These are phyloP conservation scores for Cladopsammia gracilis DNA, from an alignment of 64 coral and sea anemone genomes.

Conservation along the genomic window DNA sequence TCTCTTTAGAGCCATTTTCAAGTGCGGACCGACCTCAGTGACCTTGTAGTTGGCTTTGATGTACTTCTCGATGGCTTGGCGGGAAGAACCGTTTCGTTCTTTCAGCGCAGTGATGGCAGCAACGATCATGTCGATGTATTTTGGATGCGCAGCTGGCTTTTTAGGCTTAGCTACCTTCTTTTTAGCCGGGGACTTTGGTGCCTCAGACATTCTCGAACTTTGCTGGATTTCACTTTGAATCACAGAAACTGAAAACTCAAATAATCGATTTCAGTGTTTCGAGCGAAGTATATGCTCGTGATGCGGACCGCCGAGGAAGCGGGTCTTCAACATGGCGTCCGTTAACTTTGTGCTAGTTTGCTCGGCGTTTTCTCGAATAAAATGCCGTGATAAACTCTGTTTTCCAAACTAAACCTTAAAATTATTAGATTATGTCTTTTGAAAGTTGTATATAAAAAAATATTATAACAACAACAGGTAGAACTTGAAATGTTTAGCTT, in stretches of 20 bases:
- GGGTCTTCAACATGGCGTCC: not conserved
- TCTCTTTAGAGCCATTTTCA: constrained; percentile 19
- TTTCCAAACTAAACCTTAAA: not conserved
- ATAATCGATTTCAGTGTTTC: not conserved
- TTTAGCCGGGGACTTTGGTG: not conserved
- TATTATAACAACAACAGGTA: not conserved
- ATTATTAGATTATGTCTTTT: not conserved
- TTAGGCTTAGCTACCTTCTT: not conserved
- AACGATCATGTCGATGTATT: constrained; percentile 26
- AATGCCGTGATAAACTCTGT: not conserved
- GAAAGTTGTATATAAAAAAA: not conserved
- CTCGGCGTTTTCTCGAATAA: not conserved
- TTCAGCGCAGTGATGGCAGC: constrained; percentile 27
- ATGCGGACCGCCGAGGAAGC: constrained; percentile 8
- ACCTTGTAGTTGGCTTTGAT: constrained; percentile 46
- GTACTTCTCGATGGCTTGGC: constrained; percentile 55
- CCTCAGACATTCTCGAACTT: not conserved
- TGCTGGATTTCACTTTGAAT: not conserved
- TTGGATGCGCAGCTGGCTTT: constrained; percentile 16
- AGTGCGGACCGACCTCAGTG: not conserved
- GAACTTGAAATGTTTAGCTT: not conserved
- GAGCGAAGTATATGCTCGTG: not conserved
- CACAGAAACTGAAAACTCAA: not conserved
- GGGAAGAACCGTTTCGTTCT: constrained; percentile 37
- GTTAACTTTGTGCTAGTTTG: not conserved